These are phyloP conservation scores for Lacanobia oleracea DNA, from an alignment of 2,888 invertebrate genomes.

Conservation along the genomic window DNA sequence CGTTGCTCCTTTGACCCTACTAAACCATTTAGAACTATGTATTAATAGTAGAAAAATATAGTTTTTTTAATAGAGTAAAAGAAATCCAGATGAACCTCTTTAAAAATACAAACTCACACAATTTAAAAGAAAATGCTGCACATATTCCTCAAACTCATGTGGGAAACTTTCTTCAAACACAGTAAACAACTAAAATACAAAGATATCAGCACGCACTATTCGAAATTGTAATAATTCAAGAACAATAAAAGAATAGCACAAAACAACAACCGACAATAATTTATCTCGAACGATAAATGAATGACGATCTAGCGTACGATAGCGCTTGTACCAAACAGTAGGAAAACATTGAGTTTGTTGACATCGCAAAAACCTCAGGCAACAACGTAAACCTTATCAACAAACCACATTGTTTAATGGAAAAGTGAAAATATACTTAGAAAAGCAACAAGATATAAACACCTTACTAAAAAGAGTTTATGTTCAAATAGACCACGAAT, in stretches of 20 bases:
- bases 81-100: neutral
- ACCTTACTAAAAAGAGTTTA: neutral
- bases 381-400: slow-evolving; percentile 21
- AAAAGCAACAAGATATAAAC: neutral
- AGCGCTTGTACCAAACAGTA: slow-evolving; percentile 14
- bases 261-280: slow-evolving; percentile 18
- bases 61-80: neutral
- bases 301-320: slow-evolving; percentile 37
- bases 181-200: neutral
- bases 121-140: neutral
- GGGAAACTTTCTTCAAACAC: neutral
- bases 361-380: slow-evolving; percentile 28
- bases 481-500: too few relatives aligned
- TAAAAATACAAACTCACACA: neutral
- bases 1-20: slow-evolving; percentile 1
- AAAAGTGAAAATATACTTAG: neutral
- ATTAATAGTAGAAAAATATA: too few relatives aligned
- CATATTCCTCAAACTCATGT: neutral
- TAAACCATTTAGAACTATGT: neutral
- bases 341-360: slow-evolving; percentile 44
- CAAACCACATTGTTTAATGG: neutral
- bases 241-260: neutral
- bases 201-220: neutral
- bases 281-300: slow-evolving; percentile 35
- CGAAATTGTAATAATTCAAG: neutral